Evolutionary conservation across 2,797 vertebrate genomes (phyloP).

Genomic region (Tinamus major): DNA sequence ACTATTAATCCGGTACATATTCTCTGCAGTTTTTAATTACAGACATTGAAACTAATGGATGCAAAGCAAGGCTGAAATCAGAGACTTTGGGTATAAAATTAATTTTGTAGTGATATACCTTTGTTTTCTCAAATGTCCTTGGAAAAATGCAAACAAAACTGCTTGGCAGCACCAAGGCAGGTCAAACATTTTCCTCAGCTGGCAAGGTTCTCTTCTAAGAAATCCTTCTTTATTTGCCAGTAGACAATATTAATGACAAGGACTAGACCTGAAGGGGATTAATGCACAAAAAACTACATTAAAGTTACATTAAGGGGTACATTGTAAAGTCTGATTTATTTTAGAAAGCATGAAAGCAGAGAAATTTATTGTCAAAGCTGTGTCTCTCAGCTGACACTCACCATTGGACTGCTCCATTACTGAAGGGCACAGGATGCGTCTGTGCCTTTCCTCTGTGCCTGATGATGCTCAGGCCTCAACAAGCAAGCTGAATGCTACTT

Average conservation of each 20-base stretch:
- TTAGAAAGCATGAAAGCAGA: slow-evolving; percentile 62
- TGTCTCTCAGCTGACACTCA: slow-evolving; percentile 18
- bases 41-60: slow-evolving; percentile 55
- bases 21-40: slow-evolving; percentile 72
- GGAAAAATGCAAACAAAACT: slow-evolving; percentile 74
- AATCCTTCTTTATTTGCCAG: slow-evolving; percentile 66
- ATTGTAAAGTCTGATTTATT: slow-evolving; percentile 69
- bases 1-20: slow-evolving; percentile 62
- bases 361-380: slow-evolving; percentile 65
- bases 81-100: slow-evolving; percentile 54
- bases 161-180: slow-evolving; percentile 45
- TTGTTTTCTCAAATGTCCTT: slow-evolving; percentile 75
- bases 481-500: not conserved
- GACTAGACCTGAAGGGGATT: slow-evolving; percentile 68
- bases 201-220: slow-evolving; percentile 66
- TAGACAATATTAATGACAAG: slow-evolving; percentile 70
- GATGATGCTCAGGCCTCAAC: not conserved
- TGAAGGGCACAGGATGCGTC: slow-evolving; percentile 9
- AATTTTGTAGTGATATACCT: slow-evolving; percentile 61
- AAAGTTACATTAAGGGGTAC: slow-evolving; percentile 72
- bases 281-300: slow-evolving; percentile 73
- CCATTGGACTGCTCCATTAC: slow-evolving; percentile 8
- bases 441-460: not conserved
- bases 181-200: slow-evolving; percentile 67
- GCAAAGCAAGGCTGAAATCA: slow-evolving; percentile 15